These are phyloP conservation scores for Drosophila sordidula DNA, from an alignment of 2,888 invertebrate genomes.

Conservation along the genomic window DNA sequence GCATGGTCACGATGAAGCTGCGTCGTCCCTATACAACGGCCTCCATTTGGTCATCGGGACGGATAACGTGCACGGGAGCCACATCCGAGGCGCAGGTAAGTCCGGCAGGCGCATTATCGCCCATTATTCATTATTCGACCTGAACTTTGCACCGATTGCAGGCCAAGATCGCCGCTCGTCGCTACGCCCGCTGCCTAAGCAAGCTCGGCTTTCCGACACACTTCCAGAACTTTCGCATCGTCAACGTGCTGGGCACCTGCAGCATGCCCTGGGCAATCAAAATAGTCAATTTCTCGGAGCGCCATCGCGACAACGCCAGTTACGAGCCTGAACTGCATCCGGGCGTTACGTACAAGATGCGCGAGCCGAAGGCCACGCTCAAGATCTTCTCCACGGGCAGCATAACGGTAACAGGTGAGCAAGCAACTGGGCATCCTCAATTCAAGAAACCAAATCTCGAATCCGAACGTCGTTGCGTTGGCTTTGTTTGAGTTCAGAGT, in stretches of 20 bases:
- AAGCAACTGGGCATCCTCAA: too few relatives aligned
- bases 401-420: constrained; percentile 89
- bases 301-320: constrained; percentile 93
- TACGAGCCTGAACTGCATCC: constrained; percentile 99
- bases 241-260: constrained; percentile 99
- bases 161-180: constrained; percentile 88
- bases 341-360: constrained; percentile 97
- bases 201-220: constrained; percentile 96
- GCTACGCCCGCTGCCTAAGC: constrained; percentile 88
- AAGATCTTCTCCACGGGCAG: constrained; percentile 99
- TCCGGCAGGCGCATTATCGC: too few relatives aligned
- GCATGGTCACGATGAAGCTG: constrained; percentile 99
- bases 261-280: constrained; percentile 98
- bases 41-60: constrained; percentile 99
- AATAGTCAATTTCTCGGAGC: constrained; percentile 95
- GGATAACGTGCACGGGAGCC: constrained; percentile 88
- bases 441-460: too few relatives aligned
- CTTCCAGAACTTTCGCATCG: constrained; percentile 97
- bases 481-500: too few relatives aligned
- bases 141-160: background rate
- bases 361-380: constrained; percentile 95
- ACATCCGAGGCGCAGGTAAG: constrained; percentile 50
- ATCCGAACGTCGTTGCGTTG: too few relatives aligned
- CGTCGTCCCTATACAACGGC: constrained; percentile 98
- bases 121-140: background rate